phyloP scores from a whole-genome alignment of 2,797 vertebrate species.

The Notolabrus celidotus region DNA sequence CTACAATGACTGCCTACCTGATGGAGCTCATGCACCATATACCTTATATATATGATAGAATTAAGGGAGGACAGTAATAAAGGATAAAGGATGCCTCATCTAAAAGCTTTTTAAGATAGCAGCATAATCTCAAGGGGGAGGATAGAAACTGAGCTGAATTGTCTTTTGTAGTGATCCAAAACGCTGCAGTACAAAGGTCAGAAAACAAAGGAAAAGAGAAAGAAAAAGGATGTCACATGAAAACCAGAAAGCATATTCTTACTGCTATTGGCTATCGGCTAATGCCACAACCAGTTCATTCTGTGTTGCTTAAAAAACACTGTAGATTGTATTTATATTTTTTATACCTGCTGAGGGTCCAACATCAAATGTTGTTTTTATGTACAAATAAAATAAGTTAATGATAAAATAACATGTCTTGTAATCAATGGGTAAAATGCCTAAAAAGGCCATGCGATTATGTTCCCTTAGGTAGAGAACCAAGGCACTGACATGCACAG shows the following conservation, averaged over 20 bases:
- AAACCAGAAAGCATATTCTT: no score
- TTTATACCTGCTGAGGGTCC: no score
- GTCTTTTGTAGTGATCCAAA: constrained; percentile 2
- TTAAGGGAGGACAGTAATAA: constrained; percentile 4
- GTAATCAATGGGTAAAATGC: constrained; percentile 33
- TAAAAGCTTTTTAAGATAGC: constrained; percentile 16
- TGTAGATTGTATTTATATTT: no score
- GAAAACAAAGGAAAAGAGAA: no score
- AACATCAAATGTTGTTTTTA: no score
- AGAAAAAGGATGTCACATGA: no score
- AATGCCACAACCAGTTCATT: no score
- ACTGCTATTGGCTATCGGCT: no score
- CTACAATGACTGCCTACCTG: constrained; percentile 52
- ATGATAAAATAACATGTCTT: constrained; percentile 23
- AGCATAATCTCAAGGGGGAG: neutral
- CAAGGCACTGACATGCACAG: no score
- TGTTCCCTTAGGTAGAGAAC: neutral
- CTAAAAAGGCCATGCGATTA: constrained; percentile 34
- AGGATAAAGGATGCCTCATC: constrained; percentile 1
- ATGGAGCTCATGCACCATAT: constrained; percentile 35
- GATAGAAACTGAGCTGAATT: constrained; percentile 12
- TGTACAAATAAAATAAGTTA: neutral
- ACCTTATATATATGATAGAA: constrained; percentile 14
- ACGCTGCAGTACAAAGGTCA: neutral
- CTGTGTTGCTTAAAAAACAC: neutral